Evolutionary conservation across 1,140 invertebrate species (phyloP).

Genomic region (Atta cephalotes): DNA sequence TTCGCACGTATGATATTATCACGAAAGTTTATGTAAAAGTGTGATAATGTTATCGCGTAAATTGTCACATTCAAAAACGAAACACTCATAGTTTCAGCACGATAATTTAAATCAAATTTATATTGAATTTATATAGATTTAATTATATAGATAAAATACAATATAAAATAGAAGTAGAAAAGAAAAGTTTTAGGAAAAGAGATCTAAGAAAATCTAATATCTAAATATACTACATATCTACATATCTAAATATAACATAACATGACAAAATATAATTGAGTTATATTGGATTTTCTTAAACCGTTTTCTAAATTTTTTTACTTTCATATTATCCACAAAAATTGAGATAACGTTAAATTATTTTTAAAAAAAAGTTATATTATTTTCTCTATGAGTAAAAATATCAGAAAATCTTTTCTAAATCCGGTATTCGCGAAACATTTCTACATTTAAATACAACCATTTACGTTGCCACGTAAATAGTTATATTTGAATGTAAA

Average conservation of each 20-base stretch:
- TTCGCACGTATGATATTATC: neutral
- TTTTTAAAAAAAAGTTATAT: slow-evolving; percentile 1
- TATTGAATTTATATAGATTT: neutral
- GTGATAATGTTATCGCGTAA: neutral
- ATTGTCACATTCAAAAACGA: neutral
- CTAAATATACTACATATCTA: neutral
- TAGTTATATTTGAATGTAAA: neutral
- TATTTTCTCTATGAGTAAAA: slow-evolving; percentile 29
- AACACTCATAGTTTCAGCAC: neutral
- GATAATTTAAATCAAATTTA: slow-evolving; percentile 20
- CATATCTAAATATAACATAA: neutral
- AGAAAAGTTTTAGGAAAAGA: neutral
- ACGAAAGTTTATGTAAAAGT: neutral
- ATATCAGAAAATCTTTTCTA: slow-evolving; percentile 34
- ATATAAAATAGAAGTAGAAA: neutral
- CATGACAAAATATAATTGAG: neutral
- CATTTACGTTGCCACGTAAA: neutral
- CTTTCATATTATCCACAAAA: neutral
- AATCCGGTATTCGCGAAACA: neutral
- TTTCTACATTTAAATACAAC: neutral
- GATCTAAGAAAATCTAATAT: neutral
- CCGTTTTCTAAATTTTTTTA: neutral
- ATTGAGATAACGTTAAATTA: neutral
- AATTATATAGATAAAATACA: neutral
- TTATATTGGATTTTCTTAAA: slow-evolving; percentile 6